Percentiles rank a stretch among this genome's conserved stretches.
Evolutionary conservation across 2,888 invertebrate species (phyloP).

Genomic region (Trichopria drosophilae): DNA sequence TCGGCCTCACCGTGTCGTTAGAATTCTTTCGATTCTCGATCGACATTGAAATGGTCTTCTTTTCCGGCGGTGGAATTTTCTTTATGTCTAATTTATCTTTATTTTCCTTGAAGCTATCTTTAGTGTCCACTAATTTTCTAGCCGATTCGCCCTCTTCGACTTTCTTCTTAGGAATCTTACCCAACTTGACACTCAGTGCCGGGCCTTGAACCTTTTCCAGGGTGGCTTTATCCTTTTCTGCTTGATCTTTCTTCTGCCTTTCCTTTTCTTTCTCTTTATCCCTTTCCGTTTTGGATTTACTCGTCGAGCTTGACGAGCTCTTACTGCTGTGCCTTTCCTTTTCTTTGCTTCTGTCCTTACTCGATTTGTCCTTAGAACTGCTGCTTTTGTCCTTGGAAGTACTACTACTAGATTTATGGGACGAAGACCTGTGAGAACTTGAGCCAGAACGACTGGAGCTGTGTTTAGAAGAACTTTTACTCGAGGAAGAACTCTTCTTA

Average conservation of each 20-base stretch:
- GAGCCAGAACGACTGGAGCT: constrained; percentile 46
- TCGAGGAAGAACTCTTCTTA: constrained; percentile 55
- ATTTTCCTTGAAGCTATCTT: constrained; percentile 53
- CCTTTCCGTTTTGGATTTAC: constrained; percentile 47
- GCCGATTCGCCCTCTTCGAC: constrained; percentile 57
- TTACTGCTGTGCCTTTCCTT: constrained; percentile 47
- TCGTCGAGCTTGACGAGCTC: constrained; percentile 41
- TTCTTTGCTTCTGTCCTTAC: constrained; percentile 49
- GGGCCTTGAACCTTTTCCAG: constrained; percentile 69
- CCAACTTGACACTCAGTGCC: constrained; percentile 70
- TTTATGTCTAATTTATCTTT: constrained; percentile 53
- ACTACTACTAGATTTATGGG: constrained; percentile 45
- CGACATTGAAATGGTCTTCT: constrained; percentile 77
- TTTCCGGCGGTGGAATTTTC: constrained; percentile 58
- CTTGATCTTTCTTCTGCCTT: constrained; percentile 59
- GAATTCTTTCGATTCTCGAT: constrained; percentile 73
- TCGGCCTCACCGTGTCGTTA: constrained; percentile 71
- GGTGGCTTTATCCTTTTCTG: constrained; percentile 71
- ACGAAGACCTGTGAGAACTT: constrained; percentile 44
- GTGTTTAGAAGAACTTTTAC: constrained; percentile 49
- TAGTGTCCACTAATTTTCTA: constrained; percentile 51
- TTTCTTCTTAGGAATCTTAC: constrained; percentile 77
- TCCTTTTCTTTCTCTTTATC: constrained; percentile 60
- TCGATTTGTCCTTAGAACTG: constrained; percentile 52
- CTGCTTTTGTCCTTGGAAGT: constrained; percentile 31